Evolutionary conservation across 2,888 invertebrate genomes (phyloP).

Genomic region (Caenorhabditis doughertyi): DNA sequence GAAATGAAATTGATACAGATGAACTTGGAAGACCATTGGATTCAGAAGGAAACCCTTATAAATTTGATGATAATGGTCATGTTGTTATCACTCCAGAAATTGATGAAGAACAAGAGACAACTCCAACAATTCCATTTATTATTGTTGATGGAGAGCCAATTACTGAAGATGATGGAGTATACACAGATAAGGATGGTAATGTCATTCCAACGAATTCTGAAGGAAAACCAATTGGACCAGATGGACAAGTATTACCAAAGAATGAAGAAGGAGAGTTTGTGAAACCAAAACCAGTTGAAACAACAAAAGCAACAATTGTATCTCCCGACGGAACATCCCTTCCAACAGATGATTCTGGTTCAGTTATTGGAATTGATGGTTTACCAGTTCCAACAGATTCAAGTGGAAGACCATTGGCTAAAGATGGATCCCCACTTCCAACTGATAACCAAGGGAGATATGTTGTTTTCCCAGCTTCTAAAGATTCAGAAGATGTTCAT

Average conservation of each 20-base stretch:
- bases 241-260: slow-evolving; percentile 70
- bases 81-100: slow-evolving; percentile 58
- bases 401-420: slow-evolving; percentile 47
- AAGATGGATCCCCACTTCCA: slow-evolving; percentile 55
- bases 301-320: slow-evolving; percentile 68
- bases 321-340: slow-evolving; percentile 64
- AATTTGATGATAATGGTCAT: slow-evolving; percentile 58
- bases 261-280: slow-evolving; percentile 66
- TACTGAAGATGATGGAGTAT: slow-evolving; percentile 56
- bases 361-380: slow-evolving; percentile 62
- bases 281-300: slow-evolving; percentile 18
- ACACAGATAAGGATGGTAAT: slow-evolving; percentile 48
- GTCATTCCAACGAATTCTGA: slow-evolving; percentile 34
- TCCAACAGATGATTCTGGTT: slow-evolving; percentile 60
- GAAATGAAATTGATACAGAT: slow-evolving; percentile 69
- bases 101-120: slow-evolving; percentile 34
- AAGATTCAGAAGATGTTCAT: slow-evolving; percentile 30
- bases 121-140: slow-evolving; percentile 56
- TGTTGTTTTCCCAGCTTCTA: slow-evolving; percentile 50
- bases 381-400: slow-evolving; percentile 30
- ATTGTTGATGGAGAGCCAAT: slow-evolving; percentile 67
- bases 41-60: slow-evolving; percentile 59
- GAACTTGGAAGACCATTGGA: slow-evolving; percentile 65
- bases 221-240: slow-evolving; percentile 63
- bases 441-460: slow-evolving; percentile 41